Evolutionary conservation across 2,797 vertebrate species (phyloP).

Genomic region (Champsocephalus gunnari): DNA sequence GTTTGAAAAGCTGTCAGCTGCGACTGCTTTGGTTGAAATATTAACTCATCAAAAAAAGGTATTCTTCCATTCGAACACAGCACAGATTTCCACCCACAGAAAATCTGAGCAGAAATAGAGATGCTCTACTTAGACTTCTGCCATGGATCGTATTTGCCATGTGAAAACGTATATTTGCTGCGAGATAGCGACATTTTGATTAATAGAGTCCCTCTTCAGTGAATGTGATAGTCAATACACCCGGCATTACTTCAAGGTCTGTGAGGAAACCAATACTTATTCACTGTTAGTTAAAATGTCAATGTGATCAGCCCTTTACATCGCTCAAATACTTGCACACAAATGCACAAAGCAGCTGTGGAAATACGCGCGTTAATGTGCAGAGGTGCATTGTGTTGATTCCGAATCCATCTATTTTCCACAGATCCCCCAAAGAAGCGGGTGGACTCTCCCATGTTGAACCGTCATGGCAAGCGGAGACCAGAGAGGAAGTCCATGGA

Average conservation of each 20-base stretch:
- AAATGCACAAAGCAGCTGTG: constrained; percentile 9
- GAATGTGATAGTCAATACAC: constrained; percentile 67
- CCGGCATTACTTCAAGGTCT: constrained; percentile 69
- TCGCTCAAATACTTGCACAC: constrained; percentile 41
- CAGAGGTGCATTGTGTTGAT: neutral
- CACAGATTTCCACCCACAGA: constrained; percentile 53
- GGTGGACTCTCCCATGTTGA: constrained; percentile 98
- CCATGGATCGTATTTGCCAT: constrained; percentile 13
- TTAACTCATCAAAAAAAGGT: constrained; percentile 50
- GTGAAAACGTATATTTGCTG: constrained; percentile 16
- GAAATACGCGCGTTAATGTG: neutral
- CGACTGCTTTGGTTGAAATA: constrained; percentile 33
- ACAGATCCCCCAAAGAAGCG: constrained; percentile 89
- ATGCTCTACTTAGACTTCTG: constrained; percentile 40
- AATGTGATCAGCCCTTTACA: constrained; percentile 45
- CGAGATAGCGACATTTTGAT: constrained; percentile 61
- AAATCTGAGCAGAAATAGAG: constrained; percentile 31
- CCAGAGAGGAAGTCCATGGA: constrained; percentile 99
- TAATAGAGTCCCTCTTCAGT: constrained; percentile 67
- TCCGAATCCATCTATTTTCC: neutral
- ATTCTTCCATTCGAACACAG: constrained; percentile 25
- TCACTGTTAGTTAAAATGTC: constrained; percentile 69
- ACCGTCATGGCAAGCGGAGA: constrained; percentile 95
- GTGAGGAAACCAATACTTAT: constrained; percentile 66
- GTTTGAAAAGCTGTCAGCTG: constrained; percentile 25